Conservation (phyloP, 2,113 vertebrate species). For the Nerophis ophidion region DNA sequence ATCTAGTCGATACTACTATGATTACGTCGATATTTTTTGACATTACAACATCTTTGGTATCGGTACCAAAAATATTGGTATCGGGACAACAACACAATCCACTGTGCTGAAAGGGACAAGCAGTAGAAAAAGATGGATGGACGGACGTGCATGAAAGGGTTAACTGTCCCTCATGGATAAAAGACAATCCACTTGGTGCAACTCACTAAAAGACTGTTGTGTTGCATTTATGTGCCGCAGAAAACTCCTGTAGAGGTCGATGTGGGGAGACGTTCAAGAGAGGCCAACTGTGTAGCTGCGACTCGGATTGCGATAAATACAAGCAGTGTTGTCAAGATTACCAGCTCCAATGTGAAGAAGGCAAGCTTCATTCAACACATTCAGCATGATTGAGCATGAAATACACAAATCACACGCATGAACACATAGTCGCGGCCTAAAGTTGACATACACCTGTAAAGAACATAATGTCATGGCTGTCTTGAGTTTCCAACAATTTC, state of each 20-base stretch:
- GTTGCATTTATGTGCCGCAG: constrained; percentile 58
- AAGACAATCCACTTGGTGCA: background rate
- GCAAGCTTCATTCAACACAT: constrained; percentile 60
- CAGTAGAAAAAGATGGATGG: no score
- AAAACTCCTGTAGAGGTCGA: constrained; percentile 82
- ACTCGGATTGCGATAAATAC: constrained; percentile 71
- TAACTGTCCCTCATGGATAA: no score
- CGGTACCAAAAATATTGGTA: no score
- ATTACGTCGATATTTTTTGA: no score
- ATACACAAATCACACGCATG: background rate
- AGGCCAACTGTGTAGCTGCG: constrained; percentile 83
- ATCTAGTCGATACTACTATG: no score
- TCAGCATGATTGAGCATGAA: constrained; percentile 11
- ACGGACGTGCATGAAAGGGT: no score
- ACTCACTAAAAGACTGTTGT: background rate
- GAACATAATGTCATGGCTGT: no score
- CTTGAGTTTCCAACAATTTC: no score
- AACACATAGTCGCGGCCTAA: background rate
- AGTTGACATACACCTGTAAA: no score
- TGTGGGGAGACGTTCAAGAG: constrained; percentile 83
- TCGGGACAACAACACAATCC: no score
- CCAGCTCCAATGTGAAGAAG: constrained; percentile 63
- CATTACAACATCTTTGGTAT: no score
- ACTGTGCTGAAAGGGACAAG: no score
- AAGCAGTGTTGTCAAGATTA: constrained; percentile 86